Conservation (phyloP, 2,797 vertebrate species). For the Microctenopoma steveboyesi region DNA sequence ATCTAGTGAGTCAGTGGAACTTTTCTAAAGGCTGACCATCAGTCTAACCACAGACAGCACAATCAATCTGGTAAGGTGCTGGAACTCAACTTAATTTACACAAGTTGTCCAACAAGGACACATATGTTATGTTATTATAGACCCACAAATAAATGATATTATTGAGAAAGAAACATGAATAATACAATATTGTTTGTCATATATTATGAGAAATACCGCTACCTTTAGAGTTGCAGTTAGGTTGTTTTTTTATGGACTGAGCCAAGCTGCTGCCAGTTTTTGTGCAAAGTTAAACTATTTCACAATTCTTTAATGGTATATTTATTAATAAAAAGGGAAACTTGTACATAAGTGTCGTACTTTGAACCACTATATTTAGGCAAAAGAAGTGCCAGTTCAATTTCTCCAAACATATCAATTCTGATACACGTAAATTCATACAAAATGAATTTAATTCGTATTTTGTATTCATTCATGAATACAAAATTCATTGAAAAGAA, state of each 20-base stretch:
- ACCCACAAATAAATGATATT: not conserved
- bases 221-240: no score
- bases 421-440: conserved; percentile 14
- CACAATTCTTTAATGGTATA: not conserved
- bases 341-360: no score
- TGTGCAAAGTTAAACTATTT: no score
- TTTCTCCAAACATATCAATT: conserved; percentile 22
- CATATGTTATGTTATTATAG: not conserved
- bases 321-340: no score
- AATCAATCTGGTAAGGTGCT: conserved; percentile 39
- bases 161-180: not conserved
- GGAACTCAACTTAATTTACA: conserved; percentile 31
- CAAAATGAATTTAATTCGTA: no score
- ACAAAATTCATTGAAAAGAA: conserved; percentile 22
- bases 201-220: not conserved
- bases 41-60: conserved; percentile 12
- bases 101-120: not conserved
- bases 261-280: no score
- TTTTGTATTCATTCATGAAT: no score
- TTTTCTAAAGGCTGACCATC: conserved; percentile 29
- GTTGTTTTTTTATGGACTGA: no score
- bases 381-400: not conserved
- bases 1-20: conserved; percentile 24
- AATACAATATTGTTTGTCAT: no score
- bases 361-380: not conserved